These are phyloP conservation scores for Busseola fusca DNA, from an alignment of 2,888 invertebrate genomes.

Conservation along the genomic window DNA sequence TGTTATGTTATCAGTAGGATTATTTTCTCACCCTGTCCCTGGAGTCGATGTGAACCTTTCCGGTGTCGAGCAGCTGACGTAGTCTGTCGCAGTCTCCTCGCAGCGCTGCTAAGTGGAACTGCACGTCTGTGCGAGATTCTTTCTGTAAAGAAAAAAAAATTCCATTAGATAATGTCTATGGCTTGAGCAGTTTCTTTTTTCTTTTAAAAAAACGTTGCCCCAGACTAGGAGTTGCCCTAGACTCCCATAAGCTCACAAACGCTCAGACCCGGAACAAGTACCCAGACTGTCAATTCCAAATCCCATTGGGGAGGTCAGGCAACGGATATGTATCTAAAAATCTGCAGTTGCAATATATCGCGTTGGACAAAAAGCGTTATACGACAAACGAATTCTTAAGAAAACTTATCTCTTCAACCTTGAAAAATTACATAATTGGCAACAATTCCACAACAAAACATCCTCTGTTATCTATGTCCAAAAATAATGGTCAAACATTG, in stretches of 20 bases:
- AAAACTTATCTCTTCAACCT: background rate
- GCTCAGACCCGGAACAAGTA: no score
- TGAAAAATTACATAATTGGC: background rate
- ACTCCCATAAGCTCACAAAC: no score
- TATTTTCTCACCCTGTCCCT: constrained; percentile 94
- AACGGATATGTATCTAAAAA: background rate
- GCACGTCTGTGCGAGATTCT: constrained; percentile 97
- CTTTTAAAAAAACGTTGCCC: no score
- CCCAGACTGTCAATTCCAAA: background rate
- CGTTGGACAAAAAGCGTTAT: background rate
- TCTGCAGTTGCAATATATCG: background rate
- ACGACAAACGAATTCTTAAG: background rate
- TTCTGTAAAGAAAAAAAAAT: constrained; percentile 89
- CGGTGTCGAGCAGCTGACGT: constrained; percentile 95
- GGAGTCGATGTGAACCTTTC: constrained; percentile 98
- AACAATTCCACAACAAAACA: constrained; percentile 23
- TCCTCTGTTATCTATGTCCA: constrained; percentile 35
- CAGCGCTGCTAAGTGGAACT: constrained; percentile 96
- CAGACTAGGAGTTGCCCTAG: no score
- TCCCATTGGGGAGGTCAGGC: background rate
- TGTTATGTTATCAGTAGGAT: background rate
- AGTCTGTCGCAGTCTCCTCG: constrained; percentile 94
- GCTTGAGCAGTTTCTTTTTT: no score
- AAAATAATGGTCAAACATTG: constrained; percentile 49
- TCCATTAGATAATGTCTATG: background rate